Evolutionary conservation across 2,797 vertebrate genomes (phyloP), one percentile per base, ranked within the genome.

Genomic region (Anas acuta): DNA sequence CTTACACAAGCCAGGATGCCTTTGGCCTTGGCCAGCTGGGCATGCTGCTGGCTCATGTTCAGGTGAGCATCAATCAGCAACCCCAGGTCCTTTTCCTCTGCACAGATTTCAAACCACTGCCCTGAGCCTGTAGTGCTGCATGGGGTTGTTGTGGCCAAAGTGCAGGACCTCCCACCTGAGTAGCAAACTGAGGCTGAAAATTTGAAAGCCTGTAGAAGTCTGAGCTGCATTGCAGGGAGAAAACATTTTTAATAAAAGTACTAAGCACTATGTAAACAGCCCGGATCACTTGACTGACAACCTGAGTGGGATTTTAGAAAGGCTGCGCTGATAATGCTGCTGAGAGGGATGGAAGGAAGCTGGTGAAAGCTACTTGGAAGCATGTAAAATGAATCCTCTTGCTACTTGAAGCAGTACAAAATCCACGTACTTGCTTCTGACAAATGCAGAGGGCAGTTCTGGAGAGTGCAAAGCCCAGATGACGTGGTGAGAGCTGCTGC

Each of bases 301-400:
- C 14, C 7, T 10, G 60, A 53, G 43, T 7, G 11, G 37, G 33
- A 15, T 9, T 9, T 28, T 39, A 6, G 54, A 16, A 20, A 13
- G n/a, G 9, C 19, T 7, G 33, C 3, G 11, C 7, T 49, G 54
- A 18, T 10, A 9, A 14, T 22, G 17, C 72, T 11, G 54, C 11
- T 3, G 16, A 56, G 32, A 2, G 0, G 1, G 49, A 2, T 1
- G 1, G 22, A 32, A 66, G 9, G 25, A 12, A 53, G 4, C 2
- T 49, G 2, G 6, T 15, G 12, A 7, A 13, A 15, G 14, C 49
- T 58, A 17, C 16, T 11, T 82, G 18, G 18, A 77, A 76, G 32
- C 17, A 10, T 28, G 35, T 14, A 2, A 11, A 18, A 20, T 32
- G 12, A 60, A 11, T 7, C 4, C 41, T 58, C 13, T 16, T 57